Conservation (phyloP, 1,140 invertebrate genomes). For the Geopemphigus sp. region DNA sequence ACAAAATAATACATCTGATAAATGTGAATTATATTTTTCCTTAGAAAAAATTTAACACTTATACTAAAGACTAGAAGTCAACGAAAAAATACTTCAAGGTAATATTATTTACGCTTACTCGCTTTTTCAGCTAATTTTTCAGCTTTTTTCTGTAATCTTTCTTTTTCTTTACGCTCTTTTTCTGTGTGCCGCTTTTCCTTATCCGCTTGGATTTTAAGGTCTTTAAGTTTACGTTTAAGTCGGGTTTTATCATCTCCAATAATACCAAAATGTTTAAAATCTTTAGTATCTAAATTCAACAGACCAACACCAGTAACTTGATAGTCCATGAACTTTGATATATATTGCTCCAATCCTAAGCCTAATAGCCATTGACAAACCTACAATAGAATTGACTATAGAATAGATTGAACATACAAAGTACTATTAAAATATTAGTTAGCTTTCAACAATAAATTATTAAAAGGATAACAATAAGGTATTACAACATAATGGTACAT, state of each 20-base stretch:
- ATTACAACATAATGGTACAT: too few species aligned
- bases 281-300: constrained; percentile 78
- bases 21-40: constrained; percentile 7
- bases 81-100: constrained; percentile 36
- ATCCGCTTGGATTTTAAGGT: constrained; percentile 71
- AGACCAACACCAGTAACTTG: constrained; percentile 80
- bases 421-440: too few species aligned
- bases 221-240: constrained; percentile 86
- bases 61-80: constrained; percentile 47
- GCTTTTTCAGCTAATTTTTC: constrained; percentile 73
- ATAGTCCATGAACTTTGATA: constrained; percentile 77
- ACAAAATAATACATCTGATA: constrained; percentile 10
- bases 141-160: constrained; percentile 73
- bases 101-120: constrained; percentile 53
- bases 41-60: constrained; percentile 43
- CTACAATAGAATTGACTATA: constrained; percentile 56
- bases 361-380: constrained; percentile 85
- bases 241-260: constrained; percentile 75
- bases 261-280: constrained; percentile 82
- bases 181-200: constrained; percentile 72
- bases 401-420: too few species aligned
- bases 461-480: too few species aligned
- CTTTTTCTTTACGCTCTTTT: constrained; percentile 74
- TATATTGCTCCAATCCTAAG: constrained; percentile 78
- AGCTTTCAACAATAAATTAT: too few species aligned